Percentiles rank a stretch among this genome's conserved stretches.
phyloP scores from a whole-genome alignment of 2,113 vertebrate genomes.

The Lanius ludovicianus region DNA sequence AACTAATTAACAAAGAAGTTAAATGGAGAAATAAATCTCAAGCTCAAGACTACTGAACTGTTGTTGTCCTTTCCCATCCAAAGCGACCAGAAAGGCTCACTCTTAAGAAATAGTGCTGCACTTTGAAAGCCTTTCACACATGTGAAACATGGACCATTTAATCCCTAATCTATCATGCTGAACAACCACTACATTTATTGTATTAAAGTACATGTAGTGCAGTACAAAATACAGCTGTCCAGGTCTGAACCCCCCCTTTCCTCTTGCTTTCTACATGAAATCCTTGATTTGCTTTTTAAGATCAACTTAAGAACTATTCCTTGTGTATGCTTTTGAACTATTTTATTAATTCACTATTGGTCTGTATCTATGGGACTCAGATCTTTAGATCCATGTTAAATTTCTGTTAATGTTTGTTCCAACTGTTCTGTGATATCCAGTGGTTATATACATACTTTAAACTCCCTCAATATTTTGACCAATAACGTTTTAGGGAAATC shows the following conservation, averaged over 20 bases:
- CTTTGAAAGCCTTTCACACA: not conserved
- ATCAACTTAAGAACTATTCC: not conserved
- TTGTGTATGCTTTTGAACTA: not conserved
- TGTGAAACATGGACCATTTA: not conserved
- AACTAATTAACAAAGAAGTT: constrained; percentile 51
- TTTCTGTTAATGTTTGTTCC: not conserved
- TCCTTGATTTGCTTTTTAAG: not conserved
- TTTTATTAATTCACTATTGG: not conserved
- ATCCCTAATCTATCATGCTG: not conserved
- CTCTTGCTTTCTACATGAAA: not conserved
- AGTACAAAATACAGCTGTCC: not conserved
- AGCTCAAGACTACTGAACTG: not conserved
- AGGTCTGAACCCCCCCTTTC: not conserved
- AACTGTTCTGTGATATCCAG: not conserved
- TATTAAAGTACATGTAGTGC: not conserved
- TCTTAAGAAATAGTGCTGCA: not conserved
- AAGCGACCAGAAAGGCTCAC: not conserved
- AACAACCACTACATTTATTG: not conserved
- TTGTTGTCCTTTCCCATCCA: not conserved
- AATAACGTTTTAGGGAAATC: fast-evolving
- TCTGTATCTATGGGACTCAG: not conserved
- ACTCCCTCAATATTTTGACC: not conserved
- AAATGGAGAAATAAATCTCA: constrained; percentile 49
- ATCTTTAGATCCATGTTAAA: not conserved
- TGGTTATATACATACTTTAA: not conserved